These are phyloP conservation scores for Prochilodus magdalenae DNA, from an alignment of 2,113 vertebrate genomes.

Conservation along the genomic window DNA sequence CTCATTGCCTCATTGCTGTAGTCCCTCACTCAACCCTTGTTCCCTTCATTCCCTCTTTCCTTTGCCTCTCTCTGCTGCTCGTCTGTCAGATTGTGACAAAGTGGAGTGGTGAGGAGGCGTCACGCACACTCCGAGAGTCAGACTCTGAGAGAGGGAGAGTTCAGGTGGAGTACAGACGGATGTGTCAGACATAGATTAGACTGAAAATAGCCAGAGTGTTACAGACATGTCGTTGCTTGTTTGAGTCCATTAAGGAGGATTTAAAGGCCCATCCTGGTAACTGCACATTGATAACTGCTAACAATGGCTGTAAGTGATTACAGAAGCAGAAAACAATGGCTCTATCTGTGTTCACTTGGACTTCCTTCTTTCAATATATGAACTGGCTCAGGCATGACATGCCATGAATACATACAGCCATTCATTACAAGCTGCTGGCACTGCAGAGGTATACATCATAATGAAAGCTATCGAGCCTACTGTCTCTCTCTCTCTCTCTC, in stretches of 20 bases:
- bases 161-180: neutral
- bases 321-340: slow-evolving; percentile 1
- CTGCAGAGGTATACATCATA: slow-evolving; percentile 46
- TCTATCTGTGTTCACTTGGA: neutral
- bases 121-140: neutral
- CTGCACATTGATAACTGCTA: neutral
- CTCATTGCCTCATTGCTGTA: neutral
- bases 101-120: slow-evolving; percentile 20
- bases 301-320: neutral
- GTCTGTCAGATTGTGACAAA: slow-evolving; percentile 28
- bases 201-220: neutral
- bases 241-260: neutral
- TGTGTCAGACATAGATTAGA: neutral
- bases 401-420: slow-evolving; percentile 23
- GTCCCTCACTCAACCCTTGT: neutral
- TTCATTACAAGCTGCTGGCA: slow-evolving; percentile 17
- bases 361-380: neutral
- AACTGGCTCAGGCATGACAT: slow-evolving; percentile 20
- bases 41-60: neutral
- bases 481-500: too few species aligned
- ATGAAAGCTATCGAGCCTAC: slow-evolving; percentile 31
- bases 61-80: neutral
- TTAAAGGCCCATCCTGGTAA: neutral
- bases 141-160: too few species aligned
- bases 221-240: neutral